A percentile compares a stretch with the other conserved stretches of the same genome.
phyloP scores from a whole-genome alignment of 2,888 invertebrate genomes.

The Vanessa cardui region DNA sequence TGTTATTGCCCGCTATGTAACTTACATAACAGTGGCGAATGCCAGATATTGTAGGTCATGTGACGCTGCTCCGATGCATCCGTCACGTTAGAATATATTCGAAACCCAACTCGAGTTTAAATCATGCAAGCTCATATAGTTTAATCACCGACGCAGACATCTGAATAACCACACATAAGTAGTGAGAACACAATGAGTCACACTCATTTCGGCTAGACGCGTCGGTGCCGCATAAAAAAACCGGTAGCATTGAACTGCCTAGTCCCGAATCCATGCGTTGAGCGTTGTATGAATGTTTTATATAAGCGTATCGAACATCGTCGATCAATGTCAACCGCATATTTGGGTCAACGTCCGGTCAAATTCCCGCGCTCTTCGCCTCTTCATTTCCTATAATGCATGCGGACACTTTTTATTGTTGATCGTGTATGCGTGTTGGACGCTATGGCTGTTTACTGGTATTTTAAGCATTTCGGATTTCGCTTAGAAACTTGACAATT shows the following conservation, averaged over 20 bases:
- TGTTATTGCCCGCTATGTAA: slow-evolving; percentile 54
- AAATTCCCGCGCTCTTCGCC: slow-evolving; percentile 70
- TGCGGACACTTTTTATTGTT: slow-evolving; percentile 48
- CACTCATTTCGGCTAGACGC: slow-evolving; percentile 60
- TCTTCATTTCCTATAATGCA: slow-evolving; percentile 64
- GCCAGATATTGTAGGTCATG: slow-evolving; percentile 55
- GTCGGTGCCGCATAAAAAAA: slow-evolving; percentile 56
- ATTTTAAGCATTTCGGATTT: slow-evolving; percentile 13
- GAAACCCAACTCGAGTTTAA: not conserved
- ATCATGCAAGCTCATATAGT: slow-evolving; percentile 10
- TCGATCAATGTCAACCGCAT: slow-evolving; percentile 82
- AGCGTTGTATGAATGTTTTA: slow-evolving; percentile 60
- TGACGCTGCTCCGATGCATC: slow-evolving; percentile 52
- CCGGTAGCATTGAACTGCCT: slow-evolving; percentile 73
- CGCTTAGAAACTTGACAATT: slow-evolving; percentile 7
- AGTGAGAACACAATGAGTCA: slow-evolving; percentile 42
- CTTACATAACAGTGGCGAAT: slow-evolving; percentile 62
- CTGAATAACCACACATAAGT: slow-evolving; percentile 29
- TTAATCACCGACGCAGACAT: slow-evolving; percentile 22
- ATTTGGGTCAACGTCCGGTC: slow-evolving; percentile 80
- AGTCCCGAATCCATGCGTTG: slow-evolving; percentile 63
- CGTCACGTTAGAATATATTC: slow-evolving; percentile 34
- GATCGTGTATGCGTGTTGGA: slow-evolving; percentile 15
- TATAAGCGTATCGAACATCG: slow-evolving; percentile 72
- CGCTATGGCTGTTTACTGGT: not conserved